These are phyloP conservation scores for Cyphomyrus plagiostoma DNA, from an alignment of 2,113 vertebrate species.

Conservation along the genomic window DNA sequence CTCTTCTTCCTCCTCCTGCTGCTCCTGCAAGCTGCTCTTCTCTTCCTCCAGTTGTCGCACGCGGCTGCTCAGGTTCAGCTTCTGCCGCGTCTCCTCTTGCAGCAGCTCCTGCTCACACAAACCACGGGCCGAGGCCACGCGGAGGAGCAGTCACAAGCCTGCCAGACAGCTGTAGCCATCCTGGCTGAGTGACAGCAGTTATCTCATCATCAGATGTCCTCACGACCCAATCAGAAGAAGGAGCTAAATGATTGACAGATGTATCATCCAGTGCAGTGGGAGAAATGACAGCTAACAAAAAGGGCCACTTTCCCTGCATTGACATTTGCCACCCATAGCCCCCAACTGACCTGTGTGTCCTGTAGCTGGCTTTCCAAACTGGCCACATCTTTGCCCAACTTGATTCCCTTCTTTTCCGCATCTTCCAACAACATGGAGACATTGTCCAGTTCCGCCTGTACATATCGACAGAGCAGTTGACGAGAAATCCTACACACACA, in stretches of 20 bases:
- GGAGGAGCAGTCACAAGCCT: background rate
- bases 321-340: too few species aligned
- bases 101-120: conserved; percentile 72
- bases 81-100: conserved; percentile 94
- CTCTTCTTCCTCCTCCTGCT: conserved; percentile 95
- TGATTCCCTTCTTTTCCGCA: conserved; percentile 89
- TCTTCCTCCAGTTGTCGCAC: conserved; percentile 93
- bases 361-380: conserved; percentile 86
- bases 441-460: conserved; percentile 84
- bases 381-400: conserved; percentile 83
- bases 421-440: conserved; percentile 83
- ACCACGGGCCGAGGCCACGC: background rate
- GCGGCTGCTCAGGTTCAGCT: conserved; percentile 84
- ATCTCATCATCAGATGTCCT: background rate
- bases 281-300: background rate
- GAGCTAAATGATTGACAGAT: background rate
- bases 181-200: background rate
- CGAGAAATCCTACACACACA: background rate
- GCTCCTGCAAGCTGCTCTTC: conserved; percentile 83
- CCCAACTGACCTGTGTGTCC: conserved; percentile 77
- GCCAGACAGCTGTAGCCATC: background rate
- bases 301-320: background rate
- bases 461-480: background rate
- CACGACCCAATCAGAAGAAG: background rate
- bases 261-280: background rate